These are phyloP conservation scores for Alexandromys fortis DNA, from an alignment of 2,113 vertebrate species.

Conservation along the genomic window DNA sequence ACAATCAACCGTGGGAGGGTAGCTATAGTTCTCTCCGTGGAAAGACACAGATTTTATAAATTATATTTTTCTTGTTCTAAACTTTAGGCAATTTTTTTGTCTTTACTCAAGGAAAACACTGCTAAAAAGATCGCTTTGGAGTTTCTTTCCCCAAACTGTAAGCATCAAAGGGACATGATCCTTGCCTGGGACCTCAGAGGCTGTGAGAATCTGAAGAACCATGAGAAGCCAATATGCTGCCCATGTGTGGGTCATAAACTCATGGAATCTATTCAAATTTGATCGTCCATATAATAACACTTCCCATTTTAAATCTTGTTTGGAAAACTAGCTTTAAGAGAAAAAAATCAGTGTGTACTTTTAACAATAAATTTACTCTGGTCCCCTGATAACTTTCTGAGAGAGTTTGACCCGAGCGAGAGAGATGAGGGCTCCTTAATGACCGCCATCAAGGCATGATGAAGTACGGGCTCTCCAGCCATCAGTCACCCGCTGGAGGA, in stretches of 20 bases:
- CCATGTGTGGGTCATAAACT: rapidly evolving
- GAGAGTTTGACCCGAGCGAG: background rate
- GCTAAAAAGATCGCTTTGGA: background rate
- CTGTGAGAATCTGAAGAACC: background rate
- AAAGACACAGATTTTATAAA: background rate
- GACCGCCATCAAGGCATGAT: background rate
- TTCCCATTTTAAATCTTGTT: background rate
- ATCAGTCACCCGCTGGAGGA: background rate
- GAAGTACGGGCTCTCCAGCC: background rate
- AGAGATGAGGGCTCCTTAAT: slow-evolving; percentile 42
- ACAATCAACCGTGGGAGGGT: background rate
- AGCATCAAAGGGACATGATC: background rate
- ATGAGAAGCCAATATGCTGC: background rate
- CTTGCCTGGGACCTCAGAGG: background rate
- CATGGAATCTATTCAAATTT: background rate
- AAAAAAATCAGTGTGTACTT: background rate
- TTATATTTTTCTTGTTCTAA: background rate
- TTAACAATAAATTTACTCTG: background rate
- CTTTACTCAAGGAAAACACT: background rate
- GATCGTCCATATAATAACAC: background rate
- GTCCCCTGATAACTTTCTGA: slow-evolving; percentile 21
- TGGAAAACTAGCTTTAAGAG: background rate
- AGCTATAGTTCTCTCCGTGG: background rate
- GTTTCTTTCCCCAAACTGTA: background rate
- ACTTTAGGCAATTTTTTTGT: background rate